Evolutionary conservation across 1,140 invertebrate genomes (phyloP).

Genomic region (Rhyzopertha dominica): DNA sequence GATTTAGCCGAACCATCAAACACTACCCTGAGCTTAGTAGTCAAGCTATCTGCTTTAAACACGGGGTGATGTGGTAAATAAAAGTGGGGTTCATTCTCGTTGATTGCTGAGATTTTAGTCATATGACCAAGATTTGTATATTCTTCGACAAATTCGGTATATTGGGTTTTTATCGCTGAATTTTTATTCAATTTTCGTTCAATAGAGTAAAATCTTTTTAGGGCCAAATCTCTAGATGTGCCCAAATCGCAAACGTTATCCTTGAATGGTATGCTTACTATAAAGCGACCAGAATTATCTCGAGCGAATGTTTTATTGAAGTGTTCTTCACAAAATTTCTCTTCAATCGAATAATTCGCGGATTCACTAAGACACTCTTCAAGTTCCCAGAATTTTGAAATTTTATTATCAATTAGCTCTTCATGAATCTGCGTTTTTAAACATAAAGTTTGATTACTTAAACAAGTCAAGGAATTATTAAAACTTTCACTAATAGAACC

Average conservation of each 20-base stretch:
- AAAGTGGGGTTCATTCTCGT: too few relatives aligned
- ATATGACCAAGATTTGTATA: slow-evolving; percentile 6
- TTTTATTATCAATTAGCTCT: background rate
- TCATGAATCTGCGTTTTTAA: too few relatives aligned
- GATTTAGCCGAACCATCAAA: too few relatives aligned
- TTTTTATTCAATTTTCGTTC: slow-evolving; percentile 5
- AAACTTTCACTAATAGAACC: too few relatives aligned
- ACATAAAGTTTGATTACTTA: too few relatives aligned
- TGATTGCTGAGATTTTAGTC: too few relatives aligned
- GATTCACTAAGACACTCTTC: too few relatives aligned
- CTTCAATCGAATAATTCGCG: too few relatives aligned
- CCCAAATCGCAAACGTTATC: background rate
- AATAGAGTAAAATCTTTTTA: slow-evolving; percentile 4
- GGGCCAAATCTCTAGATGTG: background rate
- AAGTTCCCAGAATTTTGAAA: slow-evolving; percentile 6
- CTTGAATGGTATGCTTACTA: slow-evolving; percentile 11
- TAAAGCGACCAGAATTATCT: slow-evolving; percentile 4
- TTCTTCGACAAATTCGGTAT: slow-evolving; percentile 3
- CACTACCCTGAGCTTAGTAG: too few relatives aligned
- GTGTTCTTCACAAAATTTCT: slow-evolving; percentile 2
- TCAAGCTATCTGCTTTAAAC: too few relatives aligned
- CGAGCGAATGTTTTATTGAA: background rate
- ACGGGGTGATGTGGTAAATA: too few relatives aligned
- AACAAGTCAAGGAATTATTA: too few relatives aligned
- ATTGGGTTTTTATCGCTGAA: background rate